Conservation (phyloP, 2,797 vertebrate species). For the Macropodus opercularis region DNA sequence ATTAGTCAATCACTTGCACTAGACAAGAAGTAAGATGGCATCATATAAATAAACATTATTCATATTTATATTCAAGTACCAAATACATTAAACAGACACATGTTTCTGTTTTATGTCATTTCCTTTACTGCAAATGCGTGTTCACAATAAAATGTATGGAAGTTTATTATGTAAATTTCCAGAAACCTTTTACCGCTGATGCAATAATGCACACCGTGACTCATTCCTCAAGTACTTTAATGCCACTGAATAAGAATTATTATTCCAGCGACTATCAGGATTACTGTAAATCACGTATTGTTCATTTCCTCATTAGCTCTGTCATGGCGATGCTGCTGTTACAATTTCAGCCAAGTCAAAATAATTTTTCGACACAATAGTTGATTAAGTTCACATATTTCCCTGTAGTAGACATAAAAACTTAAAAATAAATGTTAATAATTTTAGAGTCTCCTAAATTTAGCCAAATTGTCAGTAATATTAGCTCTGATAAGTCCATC, state of each 20-base stretch:
- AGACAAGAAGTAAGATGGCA: too few relatives aligned
- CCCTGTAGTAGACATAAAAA: conserved; percentile 18
- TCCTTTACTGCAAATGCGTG: too few relatives aligned
- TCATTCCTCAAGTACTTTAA: conserved; percentile 42
- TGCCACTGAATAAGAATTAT: conserved; percentile 48
- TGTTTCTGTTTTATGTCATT: too few relatives aligned
- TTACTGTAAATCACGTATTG: conserved; percentile 57
- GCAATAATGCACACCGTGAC: conserved; percentile 25
- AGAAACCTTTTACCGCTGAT: too few relatives aligned
- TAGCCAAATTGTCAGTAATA: conserved; percentile 20
- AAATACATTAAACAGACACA: too few relatives aligned
- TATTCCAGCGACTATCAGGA: conserved; percentile 32
- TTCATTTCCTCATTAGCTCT: conserved; percentile 32
- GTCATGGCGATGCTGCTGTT: neutral
- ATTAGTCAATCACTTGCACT: too few relatives aligned
- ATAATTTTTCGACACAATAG: conserved; percentile 36
- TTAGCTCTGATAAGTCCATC: conserved; percentile 20
- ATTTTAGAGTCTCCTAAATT: conserved; percentile 17
- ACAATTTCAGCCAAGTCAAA: conserved; percentile 16
- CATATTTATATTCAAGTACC: too few relatives aligned
- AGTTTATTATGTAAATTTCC: too few relatives aligned
- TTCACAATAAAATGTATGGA: too few relatives aligned
- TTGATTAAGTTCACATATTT: conserved; percentile 44
- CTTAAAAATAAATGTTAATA: conserved; percentile 31
- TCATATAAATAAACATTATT: too few relatives aligned